Evolutionary conservation across 2,113 vertebrate genomes (phyloP).

Genomic region (Cichladusa arquata): DNA sequence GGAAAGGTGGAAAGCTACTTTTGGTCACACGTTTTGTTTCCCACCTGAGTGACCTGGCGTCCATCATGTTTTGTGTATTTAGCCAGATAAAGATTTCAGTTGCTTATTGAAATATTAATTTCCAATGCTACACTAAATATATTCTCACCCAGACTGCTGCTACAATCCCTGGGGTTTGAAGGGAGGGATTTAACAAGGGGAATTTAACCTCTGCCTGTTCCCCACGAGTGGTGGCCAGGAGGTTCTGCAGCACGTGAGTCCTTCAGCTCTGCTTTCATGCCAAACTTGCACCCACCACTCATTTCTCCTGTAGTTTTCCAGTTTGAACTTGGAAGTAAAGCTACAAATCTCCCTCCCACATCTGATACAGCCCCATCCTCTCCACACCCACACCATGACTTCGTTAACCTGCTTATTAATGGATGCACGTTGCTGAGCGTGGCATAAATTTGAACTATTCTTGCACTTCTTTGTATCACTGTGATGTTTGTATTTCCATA

Average conservation of each 20-base stretch:
- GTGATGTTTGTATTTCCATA: background rate
- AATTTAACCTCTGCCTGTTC: background rate
- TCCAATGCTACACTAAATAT: background rate
- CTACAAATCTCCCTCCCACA: background rate
- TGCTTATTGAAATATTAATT: background rate
- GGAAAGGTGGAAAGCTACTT: background rate
- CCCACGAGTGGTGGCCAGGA: background rate
- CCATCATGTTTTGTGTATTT: background rate
- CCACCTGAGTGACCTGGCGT: rapidly evolving
- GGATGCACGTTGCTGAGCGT: background rate
- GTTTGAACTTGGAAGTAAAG: background rate
- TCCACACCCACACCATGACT: background rate
- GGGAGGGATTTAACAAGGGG: background rate
- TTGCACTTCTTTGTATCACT: background rate
- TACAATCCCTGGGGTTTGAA: background rate
- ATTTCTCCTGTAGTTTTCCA: background rate
- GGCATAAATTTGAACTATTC: background rate
- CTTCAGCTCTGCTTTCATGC: background rate
- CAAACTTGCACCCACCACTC: background rate
- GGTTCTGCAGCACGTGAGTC: background rate
- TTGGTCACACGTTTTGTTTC: background rate
- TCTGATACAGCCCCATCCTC: background rate
- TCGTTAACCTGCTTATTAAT: background rate
- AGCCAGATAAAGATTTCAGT: background rate
- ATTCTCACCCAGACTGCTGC: background rate